A percentile compares a stretch with the other conserved stretches of the same genome.
Conservation (phyloP, 2,797 vertebrate species). For the Clamator glandarius region DNA sequence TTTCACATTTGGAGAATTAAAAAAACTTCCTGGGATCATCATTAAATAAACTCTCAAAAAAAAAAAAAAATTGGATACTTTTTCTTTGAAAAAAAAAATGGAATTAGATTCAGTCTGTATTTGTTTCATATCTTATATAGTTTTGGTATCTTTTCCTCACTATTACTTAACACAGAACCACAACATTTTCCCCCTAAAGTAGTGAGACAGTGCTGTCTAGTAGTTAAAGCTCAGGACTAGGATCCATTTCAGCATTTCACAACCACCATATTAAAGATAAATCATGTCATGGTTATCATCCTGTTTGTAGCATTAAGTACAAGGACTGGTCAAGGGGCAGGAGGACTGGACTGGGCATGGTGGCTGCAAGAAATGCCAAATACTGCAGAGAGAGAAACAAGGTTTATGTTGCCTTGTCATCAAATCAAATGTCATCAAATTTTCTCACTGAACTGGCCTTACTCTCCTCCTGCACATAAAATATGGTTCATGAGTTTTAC, state of each 20-base stretch:
- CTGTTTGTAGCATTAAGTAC: not conserved
- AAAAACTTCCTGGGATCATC: not conserved
- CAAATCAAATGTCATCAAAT: no score
- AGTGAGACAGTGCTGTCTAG: not conserved
- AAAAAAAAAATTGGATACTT: not conserved
- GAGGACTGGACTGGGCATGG: rapidly evolving
- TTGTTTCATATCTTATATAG: not conserved
- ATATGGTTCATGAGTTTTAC: not conserved
- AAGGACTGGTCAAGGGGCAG: not conserved
- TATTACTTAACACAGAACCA: not conserved
- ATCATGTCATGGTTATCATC: rapidly evolving
- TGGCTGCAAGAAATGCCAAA: not conserved
- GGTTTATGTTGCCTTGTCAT: not conserved
- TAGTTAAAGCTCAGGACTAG: not conserved
- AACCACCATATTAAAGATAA: not conserved
- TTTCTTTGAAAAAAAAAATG: not conserved
- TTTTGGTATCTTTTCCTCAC: not conserved
- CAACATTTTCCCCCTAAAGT: not conserved
- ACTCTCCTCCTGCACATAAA: not conserved
- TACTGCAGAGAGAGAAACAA: not conserved
- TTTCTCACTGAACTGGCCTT: not conserved
- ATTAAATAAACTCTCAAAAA: not conserved
- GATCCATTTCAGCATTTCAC: not conserved
- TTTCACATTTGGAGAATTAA: not conserved
- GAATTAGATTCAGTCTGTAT: not conserved